Evolutionary conservation across 2,888 invertebrate genomes (phyloP), one percentile per base, ranked within the genome.

Genomic region (Epinotia ramella): DNA sequence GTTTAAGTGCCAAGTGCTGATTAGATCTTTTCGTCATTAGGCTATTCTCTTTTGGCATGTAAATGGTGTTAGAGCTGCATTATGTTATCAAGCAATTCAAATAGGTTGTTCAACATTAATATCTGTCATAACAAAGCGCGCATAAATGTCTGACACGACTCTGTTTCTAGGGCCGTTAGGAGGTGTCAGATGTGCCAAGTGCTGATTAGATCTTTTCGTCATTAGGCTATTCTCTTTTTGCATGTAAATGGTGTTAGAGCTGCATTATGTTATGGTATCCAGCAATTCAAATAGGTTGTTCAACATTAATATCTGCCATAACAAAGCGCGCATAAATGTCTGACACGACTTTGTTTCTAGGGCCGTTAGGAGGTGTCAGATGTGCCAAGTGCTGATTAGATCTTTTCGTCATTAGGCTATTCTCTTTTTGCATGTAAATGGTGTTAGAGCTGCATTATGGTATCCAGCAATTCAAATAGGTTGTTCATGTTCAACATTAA

Each of bases 341-440:
- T 40, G 40, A 40, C 9, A 40, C 40, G 40, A 40, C 40, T 40
- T 1, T 40, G 9, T 40, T 33, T 40, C 40, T 40, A 33, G 7
- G 33, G 7, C 6, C 33, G 33, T 40, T 1, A 9, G 9, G 40
- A 24, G 24, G 7, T 7, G 33, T n/a, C n/a, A n/a, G n/a, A n/a
- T n/a, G 75, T 70, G 71, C 70, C 75, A 75, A 75, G 75, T 74
- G 73, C 60, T 75, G 75, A 75, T 75, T 75, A 71, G 65, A 75
- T 75, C 70, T 75, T 73, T 73, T 75, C 70, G 66, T 65, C 75
- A 75, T 73, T 69, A 75, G 65, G 72, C 65, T 74, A 71, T 74
- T 77, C 65, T 73, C 59, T 57, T 69, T 73, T 40, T 60, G 71
- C 44, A 40, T 59, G 44, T 68, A 6, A 68, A 70, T 76, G 3